A percentile compares a stretch with the other conserved stretches of the same genome.
These are phyloP conservation scores for Lycocerus yunnanus DNA, from an alignment of 2,888 invertebrate species.

Conservation along the genomic window DNA sequence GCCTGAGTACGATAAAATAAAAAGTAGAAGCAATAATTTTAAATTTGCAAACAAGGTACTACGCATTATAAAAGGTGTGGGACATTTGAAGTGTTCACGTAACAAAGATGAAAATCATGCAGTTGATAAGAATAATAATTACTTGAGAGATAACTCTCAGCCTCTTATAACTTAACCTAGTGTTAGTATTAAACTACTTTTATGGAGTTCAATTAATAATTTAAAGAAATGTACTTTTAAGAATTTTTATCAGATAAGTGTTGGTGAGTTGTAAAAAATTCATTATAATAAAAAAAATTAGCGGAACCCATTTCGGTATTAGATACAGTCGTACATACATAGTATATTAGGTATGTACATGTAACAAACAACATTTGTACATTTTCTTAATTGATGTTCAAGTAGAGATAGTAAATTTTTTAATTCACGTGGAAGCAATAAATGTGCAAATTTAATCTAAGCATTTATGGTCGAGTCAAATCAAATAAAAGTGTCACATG, in stretches of 20 bases:
- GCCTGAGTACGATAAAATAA: slow-evolving; percentile 15
- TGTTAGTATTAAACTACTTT: neutral
- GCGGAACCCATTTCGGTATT: neutral
- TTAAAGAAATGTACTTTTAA: neutral
- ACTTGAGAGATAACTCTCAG: neutral
- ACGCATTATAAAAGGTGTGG: slow-evolving; percentile 18
- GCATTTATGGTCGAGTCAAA: slow-evolving; percentile 19
- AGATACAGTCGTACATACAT: neutral
- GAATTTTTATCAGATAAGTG: neutral
- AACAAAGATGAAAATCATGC: neutral
- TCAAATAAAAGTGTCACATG: slow-evolving; percentile 18
- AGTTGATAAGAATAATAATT: neutral
- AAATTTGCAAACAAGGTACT: slow-evolving; percentile 21
- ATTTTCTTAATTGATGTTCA: slow-evolving; percentile 6
- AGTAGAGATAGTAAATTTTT: slow-evolving; percentile 4
- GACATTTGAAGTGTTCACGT: slow-evolving; percentile 14
- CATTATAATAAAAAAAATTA: neutral
- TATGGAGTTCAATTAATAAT: neutral
- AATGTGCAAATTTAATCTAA: slow-evolving; percentile 21
- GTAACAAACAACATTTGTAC: neutral
- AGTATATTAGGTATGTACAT: neutral
- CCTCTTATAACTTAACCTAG: neutral
- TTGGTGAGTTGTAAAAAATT: neutral
- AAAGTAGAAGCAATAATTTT: slow-evolving; percentile 19
- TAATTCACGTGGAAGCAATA: slow-evolving; percentile 4